Conservation (phyloP, 1,140 invertebrate genomes). For the Saxidomus purpurata region DNA sequence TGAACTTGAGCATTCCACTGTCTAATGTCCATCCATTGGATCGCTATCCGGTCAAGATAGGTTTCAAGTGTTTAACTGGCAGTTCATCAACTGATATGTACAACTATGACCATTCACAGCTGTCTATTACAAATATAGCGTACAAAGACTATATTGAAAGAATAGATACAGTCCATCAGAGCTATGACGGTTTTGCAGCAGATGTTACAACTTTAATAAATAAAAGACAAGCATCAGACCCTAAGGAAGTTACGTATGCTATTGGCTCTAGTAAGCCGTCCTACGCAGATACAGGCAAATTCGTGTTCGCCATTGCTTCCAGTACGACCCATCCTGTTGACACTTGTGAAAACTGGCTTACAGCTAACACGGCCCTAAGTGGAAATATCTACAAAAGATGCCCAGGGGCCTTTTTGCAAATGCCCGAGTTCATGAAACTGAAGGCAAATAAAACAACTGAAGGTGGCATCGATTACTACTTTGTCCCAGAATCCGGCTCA, state of each 20-base stretch:
- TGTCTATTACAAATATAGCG: neutral
- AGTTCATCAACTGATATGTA: neutral
- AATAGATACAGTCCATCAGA: slow-evolving; percentile 23
- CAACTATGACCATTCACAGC: slow-evolving; percentile 45
- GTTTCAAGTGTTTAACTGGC: neutral
- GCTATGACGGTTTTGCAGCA: neutral
- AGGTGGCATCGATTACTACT: neutral
- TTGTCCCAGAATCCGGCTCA: neutral
- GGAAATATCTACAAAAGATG: neutral
- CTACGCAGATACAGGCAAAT: neutral
- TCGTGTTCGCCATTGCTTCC: neutral
- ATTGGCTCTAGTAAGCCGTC: neutral
- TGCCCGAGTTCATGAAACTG: neutral
- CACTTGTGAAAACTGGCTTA: slow-evolving; percentile 8
- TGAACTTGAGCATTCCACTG: slow-evolving; percentile 15
- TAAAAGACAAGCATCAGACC: slow-evolving; percentile 4
- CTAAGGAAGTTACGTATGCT: neutral
- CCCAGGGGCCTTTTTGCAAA: slow-evolving; percentile 12
- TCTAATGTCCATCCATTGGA: neutral
- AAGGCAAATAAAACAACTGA: neutral
- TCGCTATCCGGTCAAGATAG: neutral
- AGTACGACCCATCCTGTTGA: slow-evolving; percentile 8
- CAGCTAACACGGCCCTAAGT: neutral
- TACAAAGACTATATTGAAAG: slow-evolving; percentile 23
- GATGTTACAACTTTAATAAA: neutral